Evolutionary conservation across 2,888 invertebrate genomes (phyloP), one percentile per base, ranked within the genome.

Genomic region (Maniola hyperantus): DNA sequence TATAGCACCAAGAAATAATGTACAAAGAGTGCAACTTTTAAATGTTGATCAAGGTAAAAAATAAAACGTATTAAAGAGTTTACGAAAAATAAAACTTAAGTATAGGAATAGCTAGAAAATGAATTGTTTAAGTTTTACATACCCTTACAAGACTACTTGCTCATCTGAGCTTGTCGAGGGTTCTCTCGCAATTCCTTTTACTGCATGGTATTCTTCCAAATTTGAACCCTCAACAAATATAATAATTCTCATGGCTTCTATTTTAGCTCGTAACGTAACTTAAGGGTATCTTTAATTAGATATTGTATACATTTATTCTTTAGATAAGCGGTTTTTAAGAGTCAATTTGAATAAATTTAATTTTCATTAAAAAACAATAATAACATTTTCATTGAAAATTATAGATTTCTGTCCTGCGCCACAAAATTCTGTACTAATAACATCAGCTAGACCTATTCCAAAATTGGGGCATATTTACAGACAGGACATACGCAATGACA

Each of bases 21-120:
- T 87, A 44, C 86, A 86, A 68, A 80, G 81, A 74, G 74, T 87
- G 6, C 81, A 84, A 55, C 64, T 82, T 59, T 69, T 85, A 13
- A 76, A 76, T 55, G 77, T 82, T 5, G 78, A 75, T 71, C 74
- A 82, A 78, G 86, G 87, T 83, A 77, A 6, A 13, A 11, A 20
- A 42, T 42, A 54, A 26, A 2, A 15, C 20, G 13, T 1, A n/a
- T n/a, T n/a, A 33, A 36, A 34, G 1, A 10, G n/a, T 6, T 50
- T 8, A 39, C 13, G 8, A 50, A 15, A 15, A 50, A 20, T 26
- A 26, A 26, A 26, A 26, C 26, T 26, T 26, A n/a, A n/a, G n/a
- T n/a, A n/a, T n/a, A n/a, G n/a, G n/a, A n/a, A 26, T 26, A 44
- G 2, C 15, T 11, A 11, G 10, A 36, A 48, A 8, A 42, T n/a